phyloP scores from a whole-genome alignment of 2,888 invertebrate species.

The Leptogaster cylindrica region DNA sequence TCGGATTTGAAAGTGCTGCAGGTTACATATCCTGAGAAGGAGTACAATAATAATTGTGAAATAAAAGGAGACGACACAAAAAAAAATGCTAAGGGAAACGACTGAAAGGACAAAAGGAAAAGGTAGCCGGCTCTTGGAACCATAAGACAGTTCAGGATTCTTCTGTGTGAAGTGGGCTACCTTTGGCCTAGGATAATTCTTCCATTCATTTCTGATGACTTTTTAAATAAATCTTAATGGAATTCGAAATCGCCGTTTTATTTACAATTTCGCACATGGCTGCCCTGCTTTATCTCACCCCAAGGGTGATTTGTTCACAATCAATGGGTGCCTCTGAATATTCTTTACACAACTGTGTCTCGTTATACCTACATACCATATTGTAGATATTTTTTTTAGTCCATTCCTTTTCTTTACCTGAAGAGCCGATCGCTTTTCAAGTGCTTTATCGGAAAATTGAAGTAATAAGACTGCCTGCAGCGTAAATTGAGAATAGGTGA shows the following conservation, averaged over 20 bases:
- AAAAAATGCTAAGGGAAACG: neutral
- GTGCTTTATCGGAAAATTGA: neutral
- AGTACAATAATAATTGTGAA: neutral
- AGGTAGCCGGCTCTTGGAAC: no score
- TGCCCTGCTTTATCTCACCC: neutral
- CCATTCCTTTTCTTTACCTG: conserved; percentile 6
- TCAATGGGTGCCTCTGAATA: conserved; percentile 9
- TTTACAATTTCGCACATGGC: conserved; percentile 44
- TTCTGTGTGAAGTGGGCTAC: neutral
- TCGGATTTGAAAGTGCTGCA: neutral
- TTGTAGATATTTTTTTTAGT: no score
- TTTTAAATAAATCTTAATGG: conserved; percentile 46
- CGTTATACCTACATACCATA: no score
- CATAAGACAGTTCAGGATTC: neutral
- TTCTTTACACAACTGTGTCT: no score
- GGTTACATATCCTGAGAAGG: neutral
- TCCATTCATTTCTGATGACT: conserved; percentile 41
- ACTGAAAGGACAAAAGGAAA: neutral
- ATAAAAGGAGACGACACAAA: neutral
- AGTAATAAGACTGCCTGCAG: conserved; percentile 23
- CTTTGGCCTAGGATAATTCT: conserved; percentile 1
- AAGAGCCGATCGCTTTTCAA: neutral
- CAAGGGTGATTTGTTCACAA: conserved; percentile 18
- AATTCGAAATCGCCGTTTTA: conserved; percentile 39
- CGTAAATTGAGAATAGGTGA: conserved; percentile 28